Percentiles rank a stretch among this genome's conserved stretches.
Evolutionary conservation across 2,113 vertebrate species (phyloP).

Genomic region (Atlantisia rogersi): DNA sequence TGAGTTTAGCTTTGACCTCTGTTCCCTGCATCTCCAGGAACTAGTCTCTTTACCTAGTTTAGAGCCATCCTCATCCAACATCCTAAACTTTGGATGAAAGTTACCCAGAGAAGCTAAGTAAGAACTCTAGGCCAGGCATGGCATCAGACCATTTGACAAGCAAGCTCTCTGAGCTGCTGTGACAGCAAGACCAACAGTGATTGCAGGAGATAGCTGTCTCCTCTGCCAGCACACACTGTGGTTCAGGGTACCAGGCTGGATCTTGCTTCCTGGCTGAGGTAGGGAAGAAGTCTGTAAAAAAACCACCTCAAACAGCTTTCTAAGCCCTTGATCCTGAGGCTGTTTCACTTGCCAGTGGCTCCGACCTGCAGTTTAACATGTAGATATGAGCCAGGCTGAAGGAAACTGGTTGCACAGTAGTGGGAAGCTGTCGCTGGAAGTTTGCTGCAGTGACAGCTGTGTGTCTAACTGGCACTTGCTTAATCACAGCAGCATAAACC

Average conservation of each 20-base stretch:
- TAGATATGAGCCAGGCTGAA: not conserved
- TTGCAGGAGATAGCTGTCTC: not conserved
- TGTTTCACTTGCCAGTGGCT: not conserved
- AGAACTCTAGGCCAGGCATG: not conserved
- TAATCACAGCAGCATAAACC: not conserved
- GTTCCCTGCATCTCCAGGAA: not conserved
- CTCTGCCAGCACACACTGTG: not conserved
- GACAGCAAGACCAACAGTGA: not conserved
- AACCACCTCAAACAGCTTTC: not conserved
- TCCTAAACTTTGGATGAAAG: not conserved
- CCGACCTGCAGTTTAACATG: not conserved
- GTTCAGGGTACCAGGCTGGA: not conserved
- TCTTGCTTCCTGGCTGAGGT: not conserved
- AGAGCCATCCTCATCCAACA: not conserved
- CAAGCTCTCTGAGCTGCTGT: not conserved
- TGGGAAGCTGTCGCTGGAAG: not conserved
- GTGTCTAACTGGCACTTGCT: not conserved
- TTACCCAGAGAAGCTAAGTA: not conserved
- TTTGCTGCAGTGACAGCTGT: not conserved
- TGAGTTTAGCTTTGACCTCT: not conserved
- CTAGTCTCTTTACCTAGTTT: not conserved
- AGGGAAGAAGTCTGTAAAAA: not conserved
- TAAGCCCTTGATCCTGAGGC: not conserved
- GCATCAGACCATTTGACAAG: not conserved
- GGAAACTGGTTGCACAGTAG: not conserved